phyloP scores from a whole-genome alignment of 2,113 vertebrate genomes.

The Puffinus mauretanicus region DNA sequence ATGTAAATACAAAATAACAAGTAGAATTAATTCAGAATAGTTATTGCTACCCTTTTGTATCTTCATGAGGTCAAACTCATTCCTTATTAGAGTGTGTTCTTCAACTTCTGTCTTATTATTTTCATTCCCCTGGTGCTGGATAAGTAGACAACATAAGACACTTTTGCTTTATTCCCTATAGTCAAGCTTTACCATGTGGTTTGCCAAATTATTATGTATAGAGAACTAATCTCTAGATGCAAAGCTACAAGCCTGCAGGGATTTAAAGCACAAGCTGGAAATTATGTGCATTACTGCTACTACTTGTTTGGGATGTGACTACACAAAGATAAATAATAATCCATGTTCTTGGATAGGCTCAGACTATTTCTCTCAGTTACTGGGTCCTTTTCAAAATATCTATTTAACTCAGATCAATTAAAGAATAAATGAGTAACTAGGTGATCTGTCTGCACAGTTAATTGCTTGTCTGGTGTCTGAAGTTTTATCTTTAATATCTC shows the following conservation, averaged over 20 bases:
- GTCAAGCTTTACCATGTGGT: background rate
- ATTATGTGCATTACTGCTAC: background rate
- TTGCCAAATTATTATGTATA: background rate
- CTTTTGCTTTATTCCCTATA: background rate
- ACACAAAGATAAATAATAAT: background rate
- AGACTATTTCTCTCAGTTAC: background rate
- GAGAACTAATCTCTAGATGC: background rate
- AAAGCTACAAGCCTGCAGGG: background rate
- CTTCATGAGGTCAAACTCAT: background rate
- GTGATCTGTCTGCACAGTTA: background rate
- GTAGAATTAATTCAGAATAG: background rate
- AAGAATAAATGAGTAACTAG: background rate
- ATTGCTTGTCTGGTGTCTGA: conserved; percentile 3
- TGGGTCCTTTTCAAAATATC: background rate
- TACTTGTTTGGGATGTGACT: background rate
- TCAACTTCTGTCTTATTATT: background rate
- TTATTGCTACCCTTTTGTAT: background rate
- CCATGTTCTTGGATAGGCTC: background rate
- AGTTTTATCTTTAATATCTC: conserved; percentile 2
- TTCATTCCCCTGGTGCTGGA: background rate
- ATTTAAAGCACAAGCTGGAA: background rate
- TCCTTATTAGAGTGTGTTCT: background rate
- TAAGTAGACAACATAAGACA: background rate
- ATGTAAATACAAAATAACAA: background rate
- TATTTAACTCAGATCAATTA: conserved; percentile 6